Conservation (phyloP, 1,140 invertebrate genomes). For the Aphelenchoides fujianensis region DNA sequence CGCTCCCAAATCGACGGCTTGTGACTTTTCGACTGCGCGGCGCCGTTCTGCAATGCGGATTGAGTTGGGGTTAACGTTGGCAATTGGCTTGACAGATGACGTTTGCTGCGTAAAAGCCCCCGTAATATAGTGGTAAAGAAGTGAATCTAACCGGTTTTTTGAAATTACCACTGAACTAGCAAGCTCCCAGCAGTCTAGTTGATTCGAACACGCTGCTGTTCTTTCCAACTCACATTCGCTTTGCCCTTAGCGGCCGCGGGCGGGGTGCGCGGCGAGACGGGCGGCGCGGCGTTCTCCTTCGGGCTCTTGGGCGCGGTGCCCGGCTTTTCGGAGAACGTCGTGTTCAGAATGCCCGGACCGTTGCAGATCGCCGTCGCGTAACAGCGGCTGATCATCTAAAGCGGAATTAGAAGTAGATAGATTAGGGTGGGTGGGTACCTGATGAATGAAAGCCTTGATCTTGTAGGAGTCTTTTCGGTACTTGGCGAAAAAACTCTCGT, state of each 20-base stretch:
- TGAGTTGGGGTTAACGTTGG: no score
- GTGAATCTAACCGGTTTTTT: no score
- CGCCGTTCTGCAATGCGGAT: background rate
- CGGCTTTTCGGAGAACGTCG: slow-evolving; percentile 36
- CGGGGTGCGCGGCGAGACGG: slow-evolving; percentile 13
- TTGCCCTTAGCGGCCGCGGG: slow-evolving; percentile 18
- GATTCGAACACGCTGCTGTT: no score
- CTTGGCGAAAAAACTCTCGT: slow-evolving; percentile 37
- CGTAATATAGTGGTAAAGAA: no score
- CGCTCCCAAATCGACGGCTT: slow-evolving; percentile 19
- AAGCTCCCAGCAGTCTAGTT: no score
- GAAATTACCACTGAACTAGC: no score
- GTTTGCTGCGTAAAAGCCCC: no score
- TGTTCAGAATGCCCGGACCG: slow-evolving; percentile 48
- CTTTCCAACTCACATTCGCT: background rate
- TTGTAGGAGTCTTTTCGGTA: slow-evolving; percentile 57
- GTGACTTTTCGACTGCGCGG: background rate
- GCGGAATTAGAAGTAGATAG: no score
- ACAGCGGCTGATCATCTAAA: slow-evolving; percentile 58
- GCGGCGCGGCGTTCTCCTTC: slow-evolving; percentile 17
- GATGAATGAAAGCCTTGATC: slow-evolving; percentile 61
- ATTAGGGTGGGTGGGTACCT: no score
- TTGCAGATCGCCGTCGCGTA: slow-evolving; percentile 59
- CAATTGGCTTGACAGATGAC: no score
- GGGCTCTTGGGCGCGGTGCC: background rate